phyloP scores from a whole-genome alignment of 1,140 invertebrate genomes.

The Drosophila biarmipes region DNA sequence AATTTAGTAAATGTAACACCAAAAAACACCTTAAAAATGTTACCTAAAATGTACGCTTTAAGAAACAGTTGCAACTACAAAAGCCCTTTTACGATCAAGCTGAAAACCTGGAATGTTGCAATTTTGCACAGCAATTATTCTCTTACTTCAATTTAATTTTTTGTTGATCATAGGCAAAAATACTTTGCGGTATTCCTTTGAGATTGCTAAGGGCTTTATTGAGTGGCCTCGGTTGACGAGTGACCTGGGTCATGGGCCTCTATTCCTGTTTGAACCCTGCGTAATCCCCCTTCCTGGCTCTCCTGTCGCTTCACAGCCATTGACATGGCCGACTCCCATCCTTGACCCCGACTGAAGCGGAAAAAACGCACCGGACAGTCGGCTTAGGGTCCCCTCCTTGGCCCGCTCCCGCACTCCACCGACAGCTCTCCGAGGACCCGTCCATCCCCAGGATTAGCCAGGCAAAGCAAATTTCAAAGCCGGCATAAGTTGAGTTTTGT shows the following conservation, averaged over 20 bases:
- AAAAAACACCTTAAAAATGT: no score
- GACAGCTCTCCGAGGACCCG: slow-evolving; percentile 13
- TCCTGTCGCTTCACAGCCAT: slow-evolving; percentile 23
- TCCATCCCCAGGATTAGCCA: slow-evolving; percentile 57
- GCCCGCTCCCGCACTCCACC: not conserved
- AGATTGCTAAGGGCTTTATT: not conserved
- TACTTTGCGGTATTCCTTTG: not conserved
- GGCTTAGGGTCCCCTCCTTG: slow-evolving; percentile 40
- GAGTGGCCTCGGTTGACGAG: slow-evolving; percentile 12
- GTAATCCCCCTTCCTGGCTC: slow-evolving; percentile 11
- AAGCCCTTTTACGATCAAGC: no score
- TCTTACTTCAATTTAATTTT: no score
- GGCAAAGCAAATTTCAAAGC: slow-evolving; percentile 60
- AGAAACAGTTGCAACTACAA: no score
- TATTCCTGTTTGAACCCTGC: slow-evolving; percentile 15
- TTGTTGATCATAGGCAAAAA: no score
- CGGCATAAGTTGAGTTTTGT: slow-evolving; percentile 77
- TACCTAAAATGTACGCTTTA: no score
- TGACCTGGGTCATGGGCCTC: slow-evolving; percentile 21
- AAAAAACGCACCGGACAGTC: slow-evolving; percentile 55
- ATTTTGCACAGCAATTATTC: no score
- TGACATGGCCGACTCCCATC: slow-evolving; percentile 39
- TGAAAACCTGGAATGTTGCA: no score
- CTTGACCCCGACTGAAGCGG: slow-evolving; percentile 33
- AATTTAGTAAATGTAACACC: no score